These are phyloP conservation scores for Harpegnathos saltator DNA, from an alignment of 1,140 invertebrate species.

Conservation along the genomic window DNA sequence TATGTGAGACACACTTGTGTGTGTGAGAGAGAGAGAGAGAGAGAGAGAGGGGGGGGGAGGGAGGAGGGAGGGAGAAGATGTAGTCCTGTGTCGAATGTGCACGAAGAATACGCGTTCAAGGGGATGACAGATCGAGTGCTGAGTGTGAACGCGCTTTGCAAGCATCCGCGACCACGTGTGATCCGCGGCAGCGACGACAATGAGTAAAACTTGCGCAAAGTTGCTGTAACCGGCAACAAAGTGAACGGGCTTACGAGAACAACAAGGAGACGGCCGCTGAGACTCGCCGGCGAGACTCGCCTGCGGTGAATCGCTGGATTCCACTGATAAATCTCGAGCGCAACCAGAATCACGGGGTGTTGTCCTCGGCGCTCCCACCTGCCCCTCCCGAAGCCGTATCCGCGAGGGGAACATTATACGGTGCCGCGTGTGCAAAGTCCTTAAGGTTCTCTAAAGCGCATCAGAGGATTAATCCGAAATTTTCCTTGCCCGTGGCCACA, in stretches of 20 bases:
- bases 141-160: too few species aligned
- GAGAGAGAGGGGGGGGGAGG: too few species aligned
- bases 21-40: too few species aligned
- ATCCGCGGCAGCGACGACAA: too few species aligned
- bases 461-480: constrained; percentile 45
- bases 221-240: not conserved
- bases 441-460: not conserved
- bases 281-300: not conserved
- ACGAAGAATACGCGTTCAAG: too few species aligned
- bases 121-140: too few species aligned
- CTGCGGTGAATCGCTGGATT: not conserved
- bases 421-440: not conserved
- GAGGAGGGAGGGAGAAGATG: too few species aligned
- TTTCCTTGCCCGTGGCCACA: not conserved
- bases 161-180: too few species aligned
- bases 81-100: too few species aligned
- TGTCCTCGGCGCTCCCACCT: too few species aligned
- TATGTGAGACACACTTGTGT: too few species aligned
- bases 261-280: not conserved
- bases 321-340: not conserved
- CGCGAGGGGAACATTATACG: not conserved
- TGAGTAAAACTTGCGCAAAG: not conserved
- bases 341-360: not conserved
- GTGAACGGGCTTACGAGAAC: not conserved
- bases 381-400: not conserved